Conservation (phyloP, 1,140 invertebrate genomes). For the Olivierus martensii region DNA sequence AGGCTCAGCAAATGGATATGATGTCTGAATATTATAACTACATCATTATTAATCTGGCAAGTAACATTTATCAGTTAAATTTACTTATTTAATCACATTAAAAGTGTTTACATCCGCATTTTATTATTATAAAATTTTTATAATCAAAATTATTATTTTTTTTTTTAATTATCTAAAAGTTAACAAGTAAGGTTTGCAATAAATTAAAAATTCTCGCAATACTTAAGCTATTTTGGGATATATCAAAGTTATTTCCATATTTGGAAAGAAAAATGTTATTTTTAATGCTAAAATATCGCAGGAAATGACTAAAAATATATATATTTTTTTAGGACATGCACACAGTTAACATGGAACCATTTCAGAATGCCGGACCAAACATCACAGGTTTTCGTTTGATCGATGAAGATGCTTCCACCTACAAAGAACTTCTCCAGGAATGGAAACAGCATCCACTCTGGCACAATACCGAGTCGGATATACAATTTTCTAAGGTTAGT, state of each 20-base stretch:
- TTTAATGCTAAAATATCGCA: too few species aligned
- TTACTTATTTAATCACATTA: too few species aligned
- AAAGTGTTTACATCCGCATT: too few species aligned
- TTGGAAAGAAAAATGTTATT: neutral
- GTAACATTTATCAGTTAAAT: slow-evolving; percentile 6
- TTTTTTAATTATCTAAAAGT: too few species aligned
- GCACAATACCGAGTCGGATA: neutral
- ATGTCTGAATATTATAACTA: slow-evolving; percentile 27
- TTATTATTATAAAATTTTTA: too few species aligned
- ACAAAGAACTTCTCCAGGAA: slow-evolving; percentile 18
- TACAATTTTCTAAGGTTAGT: too few species aligned
- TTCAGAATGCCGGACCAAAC: slow-evolving; percentile 83
- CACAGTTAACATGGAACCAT: slow-evolving; percentile 78
- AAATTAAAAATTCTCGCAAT: too few species aligned
- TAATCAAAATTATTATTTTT: too few species aligned
- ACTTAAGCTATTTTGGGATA: too few species aligned
- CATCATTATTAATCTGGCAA: slow-evolving; percentile 25
- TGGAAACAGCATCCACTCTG: neutral
- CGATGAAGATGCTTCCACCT: slow-evolving; percentile 15
- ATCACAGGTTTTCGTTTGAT: slow-evolving; percentile 64
- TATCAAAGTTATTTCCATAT: neutral
- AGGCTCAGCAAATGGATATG: slow-evolving; percentile 27
- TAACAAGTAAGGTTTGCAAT: too few species aligned
- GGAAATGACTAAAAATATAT: too few species aligned
- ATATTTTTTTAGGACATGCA: slow-evolving; percentile 51